phyloP scores from a whole-genome alignment of 2,113 vertebrate genomes.

The Pandion haliaetus region DNA sequence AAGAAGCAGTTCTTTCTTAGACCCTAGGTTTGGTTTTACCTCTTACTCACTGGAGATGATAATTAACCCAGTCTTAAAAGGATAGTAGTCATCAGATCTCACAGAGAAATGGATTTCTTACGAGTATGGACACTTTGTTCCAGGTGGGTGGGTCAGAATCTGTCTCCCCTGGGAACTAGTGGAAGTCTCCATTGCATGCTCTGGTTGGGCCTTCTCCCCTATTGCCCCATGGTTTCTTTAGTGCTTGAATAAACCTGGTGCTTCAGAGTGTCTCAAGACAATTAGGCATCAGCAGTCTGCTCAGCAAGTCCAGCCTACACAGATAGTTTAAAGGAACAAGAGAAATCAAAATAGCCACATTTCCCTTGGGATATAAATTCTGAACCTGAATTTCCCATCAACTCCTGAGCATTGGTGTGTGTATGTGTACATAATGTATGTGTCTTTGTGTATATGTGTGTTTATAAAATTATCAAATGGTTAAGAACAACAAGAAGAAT shows the following conservation, averaged over 20 bases:
- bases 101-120: not conserved
- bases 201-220: fast-evolving
- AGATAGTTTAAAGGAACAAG: not conserved
- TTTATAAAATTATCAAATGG: not conserved
- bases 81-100: not conserved
- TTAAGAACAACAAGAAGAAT: not conserved
- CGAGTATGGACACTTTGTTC: not conserved
- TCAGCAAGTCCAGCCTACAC: not conserved
- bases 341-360: not conserved
- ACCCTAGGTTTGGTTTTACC: not conserved
- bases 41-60: not conserved
- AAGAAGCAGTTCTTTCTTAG: not conserved
- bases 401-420: fast-evolving
- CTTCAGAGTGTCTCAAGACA: not conserved
- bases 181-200: not conserved
- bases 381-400: not conserved
- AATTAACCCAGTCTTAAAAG: not conserved
- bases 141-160: not conserved
- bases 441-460: not conserved
- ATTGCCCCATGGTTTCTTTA: not conserved
- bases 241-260: not conserved
- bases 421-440: fast-evolving
- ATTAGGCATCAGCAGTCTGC: not conserved
- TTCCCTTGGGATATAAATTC: not conserved
- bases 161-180: not conserved